Evolutionary conservation across 2,888 invertebrate species (phyloP).

Genomic region (Polymixis lichenea): DNA sequence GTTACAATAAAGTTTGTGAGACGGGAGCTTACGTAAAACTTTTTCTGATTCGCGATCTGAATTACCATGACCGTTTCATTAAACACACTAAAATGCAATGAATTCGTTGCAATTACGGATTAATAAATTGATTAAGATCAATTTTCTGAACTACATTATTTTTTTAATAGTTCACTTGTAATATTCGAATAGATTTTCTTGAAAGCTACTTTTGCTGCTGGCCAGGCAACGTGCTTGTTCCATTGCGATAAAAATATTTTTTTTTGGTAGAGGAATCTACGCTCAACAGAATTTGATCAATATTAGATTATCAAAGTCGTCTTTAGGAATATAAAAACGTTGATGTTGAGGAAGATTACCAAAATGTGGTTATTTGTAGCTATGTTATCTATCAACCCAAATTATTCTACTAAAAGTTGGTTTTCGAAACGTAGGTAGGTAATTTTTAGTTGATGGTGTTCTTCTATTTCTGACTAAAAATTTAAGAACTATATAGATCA

Average conservation of each 20-base stretch:
- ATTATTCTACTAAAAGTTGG: no score
- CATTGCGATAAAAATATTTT: neutral
- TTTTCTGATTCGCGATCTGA: neutral
- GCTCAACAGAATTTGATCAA: neutral
- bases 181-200: neutral
- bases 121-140: neutral
- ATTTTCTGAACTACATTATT: neutral
- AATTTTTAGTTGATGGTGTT: no score
- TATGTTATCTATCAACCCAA: no score
- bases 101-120: neutral
- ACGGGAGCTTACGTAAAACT: constrained; percentile 4
- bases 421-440: no score
- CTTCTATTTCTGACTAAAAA: no score
- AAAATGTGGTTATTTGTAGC: no score
- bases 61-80: neutral
- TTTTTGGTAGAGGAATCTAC: neutral
- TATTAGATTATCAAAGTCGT: no score
- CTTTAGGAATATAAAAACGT: no score
- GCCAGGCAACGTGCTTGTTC: neutral
- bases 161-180: neutral
- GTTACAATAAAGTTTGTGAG: constrained; percentile 22
- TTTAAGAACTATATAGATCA: no score
- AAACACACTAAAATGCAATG: neutral
- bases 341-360: no score
- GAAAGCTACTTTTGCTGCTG: neutral